These are phyloP conservation scores for Mungos mungo DNA, from an alignment of 2,113 vertebrate species.

Conservation along the genomic window DNA sequence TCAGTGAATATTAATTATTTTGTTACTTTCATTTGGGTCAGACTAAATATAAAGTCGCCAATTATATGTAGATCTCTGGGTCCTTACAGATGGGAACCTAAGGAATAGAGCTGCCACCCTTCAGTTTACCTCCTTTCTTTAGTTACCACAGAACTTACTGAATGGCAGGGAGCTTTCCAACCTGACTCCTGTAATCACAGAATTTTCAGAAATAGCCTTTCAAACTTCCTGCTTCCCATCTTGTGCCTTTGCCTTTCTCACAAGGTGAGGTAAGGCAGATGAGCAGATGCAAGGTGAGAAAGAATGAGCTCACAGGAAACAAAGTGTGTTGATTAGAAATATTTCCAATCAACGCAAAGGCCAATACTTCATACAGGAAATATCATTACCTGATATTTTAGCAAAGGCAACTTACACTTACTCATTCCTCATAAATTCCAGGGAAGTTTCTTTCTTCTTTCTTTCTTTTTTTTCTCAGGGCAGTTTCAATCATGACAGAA, in stretches of 20 bases:
- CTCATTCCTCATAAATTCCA: slow-evolving; percentile 48
- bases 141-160: background rate
- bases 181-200: background rate
- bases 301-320: slow-evolving; percentile 64
- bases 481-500: background rate
- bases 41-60: background rate
- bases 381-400: slow-evolving; percentile 68
- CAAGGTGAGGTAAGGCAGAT: slow-evolving; percentile 42
- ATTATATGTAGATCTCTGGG: background rate
- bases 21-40: background rate
- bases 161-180: background rate
- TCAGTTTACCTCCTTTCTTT: background rate
- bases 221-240: background rate
- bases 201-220: slow-evolving; percentile 31
- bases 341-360: slow-evolving; percentile 39
- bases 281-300: slow-evolving; percentile 57
- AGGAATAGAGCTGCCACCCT: background rate
- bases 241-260: slow-evolving; percentile 5
- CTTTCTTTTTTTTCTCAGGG: background rate
- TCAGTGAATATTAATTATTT: background rate
- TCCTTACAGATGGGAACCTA: background rate
- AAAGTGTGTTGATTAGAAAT: slow-evolving; percentile 73
- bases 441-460: background rate
- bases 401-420: slow-evolving; percentile 60
- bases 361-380: slow-evolving; percentile 62